Evolutionary conservation across 2,113 vertebrate genomes (phyloP), one percentile per base, ranked within the genome.

Genomic region (Formicarius rufipectus): DNA sequence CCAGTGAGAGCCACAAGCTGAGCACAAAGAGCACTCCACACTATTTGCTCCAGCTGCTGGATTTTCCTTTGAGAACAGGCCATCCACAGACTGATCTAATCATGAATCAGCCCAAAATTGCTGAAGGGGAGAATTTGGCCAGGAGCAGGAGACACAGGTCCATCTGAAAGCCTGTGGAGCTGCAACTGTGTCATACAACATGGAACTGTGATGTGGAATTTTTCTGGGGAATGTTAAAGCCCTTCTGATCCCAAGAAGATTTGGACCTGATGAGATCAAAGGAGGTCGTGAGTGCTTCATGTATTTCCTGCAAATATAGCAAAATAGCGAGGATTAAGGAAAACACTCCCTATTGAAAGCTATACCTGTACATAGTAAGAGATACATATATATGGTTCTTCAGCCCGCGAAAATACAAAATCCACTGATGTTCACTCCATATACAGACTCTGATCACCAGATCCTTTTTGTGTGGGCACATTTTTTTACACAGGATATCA

Each of bases 201-300:
- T 0, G 0, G 55, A 40, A 58, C 7, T 19, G 10, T 49, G 20
- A 40, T 30, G 24, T 13, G 37, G 14, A 17, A 53, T 47, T 90
- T 63, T 66, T 69, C 7, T 0, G 0, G 8, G 15, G 14, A 2
- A 2, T 3, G 6, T 20, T 42, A 67, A 89, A 89, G 5, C 18
- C 15, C 30, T 89, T 89, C 55, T 71, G 44, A 45, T 7, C 12
- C 25, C 18, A 37, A 30, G 18, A 42, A 81, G 27, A 14, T 87
- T 77, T 87, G 35, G 42, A 62, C 12, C 4, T 87, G 59, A 35
- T 37, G 75, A 78, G 30, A 60, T 52, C 77, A 50, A 25, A 49
- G n/a, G n/a, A n/a, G n/a, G n/a, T n/a, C n/a, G n/a, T n/a, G n/a
- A 23, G 15, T 47, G 5, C 9, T 89, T 75, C 14, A 12, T 31